Base-by-base conservation (phyloP, 2,888 invertebrate species). In the Morpho helenor region DNA sequence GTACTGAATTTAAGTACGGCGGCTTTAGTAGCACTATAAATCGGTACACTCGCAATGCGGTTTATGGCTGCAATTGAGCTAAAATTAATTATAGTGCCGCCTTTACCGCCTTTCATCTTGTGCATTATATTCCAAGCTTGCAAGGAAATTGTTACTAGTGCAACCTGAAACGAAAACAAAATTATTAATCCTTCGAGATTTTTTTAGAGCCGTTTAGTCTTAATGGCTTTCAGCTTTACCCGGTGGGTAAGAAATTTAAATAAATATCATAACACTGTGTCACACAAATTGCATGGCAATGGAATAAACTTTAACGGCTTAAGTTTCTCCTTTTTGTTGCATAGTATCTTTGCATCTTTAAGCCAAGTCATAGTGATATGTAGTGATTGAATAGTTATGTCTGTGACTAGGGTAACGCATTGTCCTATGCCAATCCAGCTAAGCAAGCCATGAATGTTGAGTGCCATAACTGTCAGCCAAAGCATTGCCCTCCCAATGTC, bases 71-170 rank as follows among this genome's bases (percentile, higher is more conserved):
- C 71, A 7, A 64, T 65, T 0, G 81, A 82, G 0, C 79, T 67
- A 9, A 81, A 68, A 53, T 81, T 82, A 9, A 82, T 64, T 41
- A 81, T 70, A 1, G 76, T 75, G 1, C 82, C 82, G 1, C 82
- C 81, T 16, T 64, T 66, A 0, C 80, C 79, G 4, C 74, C 76
- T 56, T 74, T 66, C 16, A 75, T 73, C 62, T 72, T 72, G 5
- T 75, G 69, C 80, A 82, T 82, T 52, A 76, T 66, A 22, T 75
- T 67, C 7, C 77, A 60, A 0, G 73, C 77, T 64, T 78, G 78
- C 31, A 79, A 59, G 0, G 77, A 71, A 7, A 73, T 67, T 6
- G 70, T 72, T 1, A 75, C 62, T 0, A 75, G 10, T 4, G 75
- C 73, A 3, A 69, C 71, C 77, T 78, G 67, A 8, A 48, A 23